A percentile compares a stretch with the other conserved stretches of the same genome.
phyloP scores from a whole-genome alignment of 2,113 vertebrate species.

The Prolemur simus region DNA sequence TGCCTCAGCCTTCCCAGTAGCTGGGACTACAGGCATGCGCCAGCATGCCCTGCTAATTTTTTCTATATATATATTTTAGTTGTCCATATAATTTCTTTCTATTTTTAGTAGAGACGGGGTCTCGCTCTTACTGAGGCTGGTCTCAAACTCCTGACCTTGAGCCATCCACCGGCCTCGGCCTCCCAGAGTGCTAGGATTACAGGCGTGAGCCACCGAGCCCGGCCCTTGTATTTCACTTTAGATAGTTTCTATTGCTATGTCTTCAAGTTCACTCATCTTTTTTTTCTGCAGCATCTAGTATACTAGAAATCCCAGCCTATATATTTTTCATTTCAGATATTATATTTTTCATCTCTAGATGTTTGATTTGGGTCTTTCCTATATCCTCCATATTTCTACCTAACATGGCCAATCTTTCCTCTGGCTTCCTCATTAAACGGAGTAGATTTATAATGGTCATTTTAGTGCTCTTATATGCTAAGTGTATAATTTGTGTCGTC shows the following conservation, averaged over 20 bases:
- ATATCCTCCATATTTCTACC: background rate
- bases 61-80: too few species aligned
- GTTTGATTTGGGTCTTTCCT: background rate
- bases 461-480: background rate
- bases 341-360: background rate
- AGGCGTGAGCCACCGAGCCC: too few species aligned
- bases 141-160: too few species aligned
- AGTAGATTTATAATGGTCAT: background rate
- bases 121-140: too few species aligned
- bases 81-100: too few species aligned
- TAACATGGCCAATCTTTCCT: background rate
- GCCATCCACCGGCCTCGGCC: too few species aligned
- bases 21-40: too few species aligned
- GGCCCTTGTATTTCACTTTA: slow-evolving; percentile 6
- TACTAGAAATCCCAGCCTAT: background rate
- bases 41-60: too few species aligned
- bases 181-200: too few species aligned
- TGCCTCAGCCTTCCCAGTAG: too few species aligned
- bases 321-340: background rate
- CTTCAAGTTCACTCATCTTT: slow-evolving; percentile 14
- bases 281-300: background rate
- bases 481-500: background rate
- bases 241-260: background rate
- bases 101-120: too few species aligned
- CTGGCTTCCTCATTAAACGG: background rate